Conservation (phyloP, 2,113 vertebrate genomes). For the Ascaphus truei region DNA sequence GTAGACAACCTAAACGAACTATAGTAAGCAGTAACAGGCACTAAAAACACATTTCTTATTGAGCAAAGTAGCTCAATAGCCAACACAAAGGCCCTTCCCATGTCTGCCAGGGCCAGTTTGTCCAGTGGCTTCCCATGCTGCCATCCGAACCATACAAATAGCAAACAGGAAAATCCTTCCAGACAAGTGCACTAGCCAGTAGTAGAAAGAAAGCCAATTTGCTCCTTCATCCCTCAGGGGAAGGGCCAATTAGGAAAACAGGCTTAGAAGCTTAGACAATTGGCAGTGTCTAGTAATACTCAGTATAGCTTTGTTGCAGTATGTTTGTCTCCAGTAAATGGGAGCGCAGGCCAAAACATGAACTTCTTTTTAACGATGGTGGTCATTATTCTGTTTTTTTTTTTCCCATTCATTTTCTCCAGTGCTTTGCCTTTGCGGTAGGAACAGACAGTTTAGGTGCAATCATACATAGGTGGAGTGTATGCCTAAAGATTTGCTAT, state of each 20-base stretch:
- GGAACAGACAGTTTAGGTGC: too few relatives aligned
- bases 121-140: not conserved
- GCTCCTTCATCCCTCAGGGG: conserved; percentile 23
- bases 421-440: not conserved
- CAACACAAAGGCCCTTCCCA: too few relatives aligned
- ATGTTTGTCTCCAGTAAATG: conserved; percentile 23
- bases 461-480: too few relatives aligned
- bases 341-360: conserved; percentile 8
- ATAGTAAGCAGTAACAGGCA: too few relatives aligned
- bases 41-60: too few relatives aligned
- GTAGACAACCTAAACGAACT: too few relatives aligned
- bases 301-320: conserved; percentile 13
- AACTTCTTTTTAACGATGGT: conserved; percentile 26
- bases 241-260: conserved; percentile 34
- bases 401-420: not conserved
- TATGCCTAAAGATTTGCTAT: too few relatives aligned
- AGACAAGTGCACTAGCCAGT: not conserved
- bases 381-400: conserved; percentile 4
- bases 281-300: conserved; percentile 25
- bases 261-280: conserved; percentile 32
- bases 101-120: too few relatives aligned
- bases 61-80: too few relatives aligned
- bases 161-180: conserved; percentile 24
- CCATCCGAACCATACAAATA: conserved; percentile 18
- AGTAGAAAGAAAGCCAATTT: conserved; percentile 21